These are phyloP conservation scores for Hoplodrina ambigua DNA, from an alignment of 2,888 invertebrate genomes.

Conservation along the genomic window DNA sequence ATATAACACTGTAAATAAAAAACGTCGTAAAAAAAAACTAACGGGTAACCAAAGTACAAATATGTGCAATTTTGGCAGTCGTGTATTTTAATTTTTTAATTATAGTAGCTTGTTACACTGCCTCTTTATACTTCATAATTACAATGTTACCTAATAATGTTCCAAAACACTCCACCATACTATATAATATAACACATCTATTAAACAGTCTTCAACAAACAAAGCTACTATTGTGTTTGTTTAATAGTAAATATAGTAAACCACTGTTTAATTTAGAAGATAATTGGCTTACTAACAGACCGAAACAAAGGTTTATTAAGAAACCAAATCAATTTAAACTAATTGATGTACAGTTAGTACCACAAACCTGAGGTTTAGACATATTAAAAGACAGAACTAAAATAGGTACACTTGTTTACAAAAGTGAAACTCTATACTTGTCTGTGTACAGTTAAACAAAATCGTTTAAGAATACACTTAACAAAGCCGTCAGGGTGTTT, in stretches of 20 bases:
- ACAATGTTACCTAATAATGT: neutral
- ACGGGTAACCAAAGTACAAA: no score
- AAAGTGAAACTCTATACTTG: neutral
- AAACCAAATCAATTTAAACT: conserved; percentile 33
- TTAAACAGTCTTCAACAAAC: neutral
- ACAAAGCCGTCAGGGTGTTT: no score
- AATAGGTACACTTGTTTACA: neutral
- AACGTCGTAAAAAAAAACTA: no score
- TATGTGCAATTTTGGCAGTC: no score
- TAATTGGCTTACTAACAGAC: conserved; percentile 39
- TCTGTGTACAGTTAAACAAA: neutral
- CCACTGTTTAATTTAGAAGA: conserved; percentile 28
- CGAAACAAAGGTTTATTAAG: conserved; percentile 42
- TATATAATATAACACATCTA: neutral
- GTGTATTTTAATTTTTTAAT: no score
- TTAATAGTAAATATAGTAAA: conserved; percentile 23
- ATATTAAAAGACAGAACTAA: conserved; percentile 1
- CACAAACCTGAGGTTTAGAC: conserved; percentile 21
- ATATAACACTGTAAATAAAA: no score
- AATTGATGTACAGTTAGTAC: conserved; percentile 41
- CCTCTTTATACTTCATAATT: no score
- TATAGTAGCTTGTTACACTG: no score
- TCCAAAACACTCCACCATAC: neutral
- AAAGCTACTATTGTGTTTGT: conserved; percentile 3
- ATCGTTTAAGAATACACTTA: no score